Conservation (phyloP, 2,113 vertebrate genomes). For the Larimichthys polyactis region DNA sequence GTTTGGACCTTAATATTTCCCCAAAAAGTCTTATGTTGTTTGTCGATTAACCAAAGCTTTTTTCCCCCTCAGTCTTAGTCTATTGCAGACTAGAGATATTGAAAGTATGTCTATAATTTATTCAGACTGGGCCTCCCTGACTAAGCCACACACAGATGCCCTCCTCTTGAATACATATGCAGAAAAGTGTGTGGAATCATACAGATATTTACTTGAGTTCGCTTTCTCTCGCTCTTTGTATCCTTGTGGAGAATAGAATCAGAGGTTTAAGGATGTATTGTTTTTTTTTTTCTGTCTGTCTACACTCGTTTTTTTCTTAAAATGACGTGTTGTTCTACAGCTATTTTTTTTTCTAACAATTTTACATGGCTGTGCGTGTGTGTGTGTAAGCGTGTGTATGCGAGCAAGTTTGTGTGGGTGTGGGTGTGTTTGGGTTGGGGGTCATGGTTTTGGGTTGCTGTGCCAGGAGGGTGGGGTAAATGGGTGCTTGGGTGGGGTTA, state of each 20-base stretch:
- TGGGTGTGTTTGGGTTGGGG: slow-evolving; percentile 22
- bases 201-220: slow-evolving; percentile 81
- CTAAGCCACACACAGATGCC: slow-evolving; percentile 66
- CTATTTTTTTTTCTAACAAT: slow-evolving; percentile 67
- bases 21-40: slow-evolving; percentile 56
- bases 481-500: slow-evolving; percentile 74
- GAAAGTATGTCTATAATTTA: slow-evolving; percentile 62
- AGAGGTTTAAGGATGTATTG: slow-evolving; percentile 70
- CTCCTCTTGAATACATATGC: slow-evolving; percentile 74
- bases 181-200: slow-evolving; percentile 71
- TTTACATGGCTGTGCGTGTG: slow-evolving; percentile 64
- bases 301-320: slow-evolving; percentile 67
- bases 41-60: slow-evolving; percentile 76
- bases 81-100: slow-evolving; percentile 43
- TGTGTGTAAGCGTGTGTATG: slow-evolving; percentile 18
- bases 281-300: slow-evolving; percentile 47
- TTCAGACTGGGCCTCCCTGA: slow-evolving; percentile 66
- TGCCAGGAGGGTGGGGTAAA: slow-evolving; percentile 73
- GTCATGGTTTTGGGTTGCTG: slow-evolving; percentile 68
- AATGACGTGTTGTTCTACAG: slow-evolving; percentile 70
- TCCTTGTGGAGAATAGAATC: slow-evolving; percentile 73
- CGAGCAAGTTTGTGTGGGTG: background rate
- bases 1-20: slow-evolving; percentile 57
- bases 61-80: slow-evolving; percentile 53
- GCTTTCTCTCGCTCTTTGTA: slow-evolving; percentile 69